phyloP scores from a whole-genome alignment of 1,140 invertebrate genomes.

The Hyles euphorbiae region DNA sequence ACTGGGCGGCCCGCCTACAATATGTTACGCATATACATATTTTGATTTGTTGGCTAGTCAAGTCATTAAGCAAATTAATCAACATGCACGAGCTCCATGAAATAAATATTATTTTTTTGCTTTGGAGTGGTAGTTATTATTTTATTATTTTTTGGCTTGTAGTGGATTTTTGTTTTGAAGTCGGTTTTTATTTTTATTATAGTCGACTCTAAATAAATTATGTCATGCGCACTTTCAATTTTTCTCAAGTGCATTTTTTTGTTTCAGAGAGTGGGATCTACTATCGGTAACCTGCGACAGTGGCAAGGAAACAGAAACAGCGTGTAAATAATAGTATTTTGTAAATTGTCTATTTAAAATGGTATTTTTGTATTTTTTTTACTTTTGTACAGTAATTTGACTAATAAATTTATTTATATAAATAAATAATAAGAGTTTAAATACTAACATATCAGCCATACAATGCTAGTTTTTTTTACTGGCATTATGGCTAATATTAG shows the following conservation, averaged over 20 bases:
- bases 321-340: slow-evolving; percentile 14
- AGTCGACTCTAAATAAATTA: not conserved
- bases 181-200: too few relatives aligned
- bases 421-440: not conserved
- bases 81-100: too few relatives aligned
- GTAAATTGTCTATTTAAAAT: slow-evolving; percentile 1
- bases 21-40: too few relatives aligned
- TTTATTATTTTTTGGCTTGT: too few relatives aligned
- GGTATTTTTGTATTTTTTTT: slow-evolving; percentile 24
- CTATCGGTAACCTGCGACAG: slow-evolving; percentile 30
- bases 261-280: slow-evolving; percentile 60
- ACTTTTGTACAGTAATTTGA: slow-evolving; percentile 33
- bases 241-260: not conserved
- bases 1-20: too few relatives aligned
- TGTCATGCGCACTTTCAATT: not conserved
- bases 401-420: not conserved
- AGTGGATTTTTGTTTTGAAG: too few relatives aligned
- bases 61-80: too few relatives aligned
- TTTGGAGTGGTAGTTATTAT: too few relatives aligned
- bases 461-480: too few relatives aligned
- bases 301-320: slow-evolving; percentile 32
- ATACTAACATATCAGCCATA: not conserved
- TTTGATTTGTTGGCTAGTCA: too few relatives aligned
- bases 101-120: too few relatives aligned
- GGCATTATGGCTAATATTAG: too few relatives aligned